Conservation (phyloP, 2,888 invertebrate genomes). For the Rotaria sp. region DNA sequence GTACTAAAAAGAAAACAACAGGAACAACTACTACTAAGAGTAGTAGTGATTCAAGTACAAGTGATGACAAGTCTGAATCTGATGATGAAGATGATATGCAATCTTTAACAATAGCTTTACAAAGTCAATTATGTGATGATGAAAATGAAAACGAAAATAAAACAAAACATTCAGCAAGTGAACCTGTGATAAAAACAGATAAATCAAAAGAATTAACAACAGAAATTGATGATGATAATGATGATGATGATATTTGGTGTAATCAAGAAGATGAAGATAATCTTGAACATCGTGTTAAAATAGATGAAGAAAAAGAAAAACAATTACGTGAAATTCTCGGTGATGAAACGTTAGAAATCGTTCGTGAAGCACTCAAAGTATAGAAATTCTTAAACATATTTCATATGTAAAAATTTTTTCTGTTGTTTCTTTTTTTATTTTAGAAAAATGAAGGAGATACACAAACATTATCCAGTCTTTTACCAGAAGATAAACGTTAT, state of each 20-base stretch:
- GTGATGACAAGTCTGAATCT: background rate
- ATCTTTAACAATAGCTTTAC: background rate
- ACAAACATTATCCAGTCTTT: background rate
- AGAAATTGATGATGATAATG: background rate
- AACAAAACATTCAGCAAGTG: background rate
- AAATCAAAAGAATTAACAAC: background rate
- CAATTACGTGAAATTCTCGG: background rate
- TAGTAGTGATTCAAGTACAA: background rate
- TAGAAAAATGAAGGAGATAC: background rate
- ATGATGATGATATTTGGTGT: constrained; percentile 25
- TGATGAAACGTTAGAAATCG: constrained; percentile 9
- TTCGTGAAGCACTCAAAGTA: background rate
- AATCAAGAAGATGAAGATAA: constrained; percentile 26
- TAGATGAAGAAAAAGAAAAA: constrained; percentile 2
- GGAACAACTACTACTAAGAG: no score
- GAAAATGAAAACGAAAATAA: background rate
- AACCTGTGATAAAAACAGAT: background rate
- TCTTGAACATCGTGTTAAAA: background rate
- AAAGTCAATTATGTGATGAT: background rate
- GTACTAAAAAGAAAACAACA: background rate
- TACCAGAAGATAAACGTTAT: background rate
- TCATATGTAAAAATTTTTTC: background rate
- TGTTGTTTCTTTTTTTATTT: background rate
- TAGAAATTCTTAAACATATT: background rate
- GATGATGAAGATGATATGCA: background rate